A percentile compares a stretch with the other conserved stretches of the same genome.
These are phyloP conservation scores for Belonocnema kinseyi DNA, from an alignment of 1,140 invertebrate genomes.

Conservation along the genomic window DNA sequence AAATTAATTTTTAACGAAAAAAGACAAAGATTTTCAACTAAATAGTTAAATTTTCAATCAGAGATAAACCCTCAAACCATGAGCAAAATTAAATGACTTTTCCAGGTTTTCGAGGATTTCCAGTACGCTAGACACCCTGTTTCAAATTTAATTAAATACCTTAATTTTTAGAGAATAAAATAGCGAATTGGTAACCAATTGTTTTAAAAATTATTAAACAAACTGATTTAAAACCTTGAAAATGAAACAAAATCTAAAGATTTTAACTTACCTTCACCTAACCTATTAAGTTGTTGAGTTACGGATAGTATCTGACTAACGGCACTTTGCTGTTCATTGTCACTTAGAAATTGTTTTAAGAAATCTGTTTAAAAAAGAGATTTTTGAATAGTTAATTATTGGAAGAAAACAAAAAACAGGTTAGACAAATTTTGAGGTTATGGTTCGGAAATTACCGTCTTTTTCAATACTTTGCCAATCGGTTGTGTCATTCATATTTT, in stretches of 20 bases:
- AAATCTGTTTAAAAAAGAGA: conserved; percentile 66
- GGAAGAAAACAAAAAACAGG: conserved; percentile 8
- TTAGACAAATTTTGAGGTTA: conserved; percentile 40
- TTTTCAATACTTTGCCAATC: conserved; percentile 63
- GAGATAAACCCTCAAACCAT: no score
- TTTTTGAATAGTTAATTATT: not conserved
- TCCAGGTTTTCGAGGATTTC: no score
- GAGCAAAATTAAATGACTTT: no score
- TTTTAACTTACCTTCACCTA: conserved; percentile 76
- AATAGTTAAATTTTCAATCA: no score
- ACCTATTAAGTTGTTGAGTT: conserved; percentile 84
- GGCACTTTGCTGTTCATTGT: conserved; percentile 75
- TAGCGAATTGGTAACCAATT: no score
- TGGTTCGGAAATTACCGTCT: conserved; percentile 50
- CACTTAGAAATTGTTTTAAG: conserved; percentile 76
- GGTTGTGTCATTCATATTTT: conserved; percentile 45
- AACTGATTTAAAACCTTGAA: no score
- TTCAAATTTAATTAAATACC: no score
- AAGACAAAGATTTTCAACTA: no score
- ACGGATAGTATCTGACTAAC: conserved; percentile 78
- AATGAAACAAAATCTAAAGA: no score
- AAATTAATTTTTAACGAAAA: no score
- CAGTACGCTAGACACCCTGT: no score
- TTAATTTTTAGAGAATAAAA: not conserved
- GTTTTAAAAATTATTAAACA: no score